These are phyloP conservation scores for Paragorgia papillata DNA, from an alignment of 92 coral and sea anemone genomes.

Conservation along the genomic window DNA sequence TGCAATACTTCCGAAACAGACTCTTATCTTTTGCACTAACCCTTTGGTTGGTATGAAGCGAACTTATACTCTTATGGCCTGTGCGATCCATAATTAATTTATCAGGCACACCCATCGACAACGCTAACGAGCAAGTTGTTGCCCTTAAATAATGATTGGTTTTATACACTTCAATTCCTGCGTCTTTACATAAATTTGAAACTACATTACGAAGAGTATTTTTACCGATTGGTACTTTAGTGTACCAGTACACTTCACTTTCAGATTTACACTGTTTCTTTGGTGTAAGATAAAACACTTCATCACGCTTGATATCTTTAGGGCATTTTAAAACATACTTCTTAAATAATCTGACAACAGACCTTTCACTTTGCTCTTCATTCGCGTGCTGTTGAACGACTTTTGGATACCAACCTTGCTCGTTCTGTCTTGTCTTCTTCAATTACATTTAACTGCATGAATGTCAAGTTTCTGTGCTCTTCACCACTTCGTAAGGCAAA, in stretches of 20 bases:
- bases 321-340: conserved; percentile 21
- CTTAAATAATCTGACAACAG: conserved; percentile 21
- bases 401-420: not conserved
- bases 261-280: not conserved
- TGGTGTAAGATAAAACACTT: conserved; percentile 4
- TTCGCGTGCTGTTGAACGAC: conserved; percentile 41
- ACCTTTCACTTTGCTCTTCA: conserved; percentile 32
- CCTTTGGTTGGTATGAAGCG: not conserved
- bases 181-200: conserved; percentile 1
- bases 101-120: conserved; percentile 41
- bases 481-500: conserved; percentile 33
- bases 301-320: conserved; percentile 10
- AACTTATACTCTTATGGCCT: conserved; percentile 30
- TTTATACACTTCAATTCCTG: conserved; percentile 4
- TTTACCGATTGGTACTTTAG: conserved; percentile 12
- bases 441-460: conserved; percentile 30
- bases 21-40: conserved; percentile 33
- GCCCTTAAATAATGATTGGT: conserved; percentile 1
- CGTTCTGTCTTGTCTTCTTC: conserved; percentile 18
- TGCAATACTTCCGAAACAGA: conserved; percentile 35
- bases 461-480: conserved; percentile 38
- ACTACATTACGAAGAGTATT: conserved; percentile 14
- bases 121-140: conserved; percentile 4
- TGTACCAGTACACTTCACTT: conserved; percentile 27
- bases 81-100: conserved; percentile 54